phyloP scores from a whole-genome alignment of 2,797 vertebrate genomes.

The Adrianichthys oophorus region DNA sequence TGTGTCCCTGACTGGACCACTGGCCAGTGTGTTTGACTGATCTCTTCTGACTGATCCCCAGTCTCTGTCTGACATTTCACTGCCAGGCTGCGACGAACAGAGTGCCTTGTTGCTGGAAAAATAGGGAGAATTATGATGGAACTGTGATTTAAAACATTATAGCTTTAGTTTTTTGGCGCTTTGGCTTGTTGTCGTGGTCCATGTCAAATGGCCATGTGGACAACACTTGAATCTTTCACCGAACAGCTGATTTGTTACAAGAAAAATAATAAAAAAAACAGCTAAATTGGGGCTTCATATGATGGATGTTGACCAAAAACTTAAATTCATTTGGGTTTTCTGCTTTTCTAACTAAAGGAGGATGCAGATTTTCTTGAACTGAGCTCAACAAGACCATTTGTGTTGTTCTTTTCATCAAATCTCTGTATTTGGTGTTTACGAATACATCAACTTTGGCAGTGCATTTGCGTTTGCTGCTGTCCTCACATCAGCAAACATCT shows the following conservation, averaged over 20 bases:
- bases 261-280: too few relatives aligned
- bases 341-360: too few relatives aligned
- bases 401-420: too few relatives aligned
- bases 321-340: not conserved
- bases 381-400: too few relatives aligned
- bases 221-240: too few relatives aligned
- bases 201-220: not conserved
- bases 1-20: constrained; percentile 34
- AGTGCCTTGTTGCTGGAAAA: constrained; percentile 7
- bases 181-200: constrained; percentile 1
- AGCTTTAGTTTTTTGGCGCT: not conserved
- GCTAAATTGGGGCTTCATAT: too few relatives aligned
- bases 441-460: constrained; percentile 3
- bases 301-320: not conserved
- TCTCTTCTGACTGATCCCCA: constrained; percentile 36
- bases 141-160: constrained; percentile 4
- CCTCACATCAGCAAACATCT: constrained; percentile 4
- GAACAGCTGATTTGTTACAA: too few relatives aligned
- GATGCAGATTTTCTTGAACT: too few relatives aligned
- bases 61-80: constrained; percentile 30
- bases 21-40: constrained; percentile 40
- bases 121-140: not conserved
- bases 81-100: constrained; percentile 15
- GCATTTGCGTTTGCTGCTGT: constrained; percentile 13
- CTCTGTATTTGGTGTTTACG: not conserved